These are phyloP conservation scores for Crax fasciolata DNA, from an alignment of 2,797 vertebrate genomes.

Conservation along the genomic window DNA sequence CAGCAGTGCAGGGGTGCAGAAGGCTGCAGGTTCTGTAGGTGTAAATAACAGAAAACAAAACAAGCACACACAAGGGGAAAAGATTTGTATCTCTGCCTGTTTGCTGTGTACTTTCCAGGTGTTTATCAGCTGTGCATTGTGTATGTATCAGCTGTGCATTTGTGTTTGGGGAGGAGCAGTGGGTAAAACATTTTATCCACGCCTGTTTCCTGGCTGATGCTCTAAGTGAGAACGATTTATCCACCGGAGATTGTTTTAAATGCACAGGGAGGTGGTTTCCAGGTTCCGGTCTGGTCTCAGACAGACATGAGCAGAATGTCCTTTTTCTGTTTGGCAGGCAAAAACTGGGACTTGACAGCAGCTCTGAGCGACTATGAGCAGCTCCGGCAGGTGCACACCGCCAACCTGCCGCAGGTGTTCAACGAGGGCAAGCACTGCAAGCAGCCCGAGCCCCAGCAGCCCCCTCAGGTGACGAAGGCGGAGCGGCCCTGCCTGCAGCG, in stretches of 20 bases:
- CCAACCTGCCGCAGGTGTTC: slow-evolving; percentile 96
- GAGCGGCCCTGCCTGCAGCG: slow-evolving; percentile 90
- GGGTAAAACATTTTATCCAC: background rate
- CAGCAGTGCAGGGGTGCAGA: background rate
- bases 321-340: slow-evolving; percentile 85
- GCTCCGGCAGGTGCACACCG: slow-evolving; percentile 96
- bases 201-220: background rate
- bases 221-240: background rate
- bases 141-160: background rate
- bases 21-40: background rate
- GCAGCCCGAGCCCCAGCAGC: slow-evolving; percentile 88
- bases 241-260: background rate
- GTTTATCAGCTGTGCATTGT: background rate
- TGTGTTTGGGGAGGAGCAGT: background rate
- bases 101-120: background rate
- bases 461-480: slow-evolving; percentile 89
- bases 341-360: slow-evolving; percentile 98
- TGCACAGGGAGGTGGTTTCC: background rate
- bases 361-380: slow-evolving; percentile 97
- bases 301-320: background rate
- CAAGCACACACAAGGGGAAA: background rate
- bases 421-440: slow-evolving; percentile 93
- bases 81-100: fast-evolving
- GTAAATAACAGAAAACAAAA: background rate
- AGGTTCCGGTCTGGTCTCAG: background rate